Evolutionary conservation across 1,140 invertebrate genomes (phyloP), one percentile per base, ranked within the genome.

Genomic region (Drosophila prosaltans): DNA sequence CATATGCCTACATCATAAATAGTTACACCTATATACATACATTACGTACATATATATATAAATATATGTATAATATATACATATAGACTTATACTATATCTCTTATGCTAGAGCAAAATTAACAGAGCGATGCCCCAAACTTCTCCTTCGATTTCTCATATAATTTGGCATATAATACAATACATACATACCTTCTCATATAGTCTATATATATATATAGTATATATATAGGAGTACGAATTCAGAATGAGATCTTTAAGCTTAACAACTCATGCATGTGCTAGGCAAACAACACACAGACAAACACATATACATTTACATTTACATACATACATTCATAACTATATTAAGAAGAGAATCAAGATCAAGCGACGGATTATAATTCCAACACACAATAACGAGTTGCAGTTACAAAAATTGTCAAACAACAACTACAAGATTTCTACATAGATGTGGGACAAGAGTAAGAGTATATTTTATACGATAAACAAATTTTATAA

Each of bases 401-500:
- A 89, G 80, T 81, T 89, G 80, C 84, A 89, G 84, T 89, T 89
- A 21, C 43, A 55, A 72, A 89, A 88, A 83, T 89, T 88, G 83
- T 89, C 83, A 89, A 72, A 70, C 57, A 80, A 73, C 48, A 64
- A 72, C 58, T 60, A 48, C 65, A 43, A 48, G 40, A 68, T 65
- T 69, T 62, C 73, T 74, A 77, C 73, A 63, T 88, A 84, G 83
- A 66, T 73, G 83, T 81, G 83, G 63, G 78, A 80, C 80, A 88
- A 86, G 80, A 86, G 72, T 86, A 86, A 88, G 72, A 89, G 84
- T 89, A 89, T 89, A 89, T 89, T 89, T 89, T 89, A 89, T 89
- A 89, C 84, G 78, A 84, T 89, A 89, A 89, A 89, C 84, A 89
- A 89, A 89, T 89, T 89, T 89, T 89, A 89, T 89, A 89, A 89